A percentile compares a stretch with the other conserved stretches of the same genome.
Evolutionary conservation across 2,888 invertebrate species (phyloP).

Genomic region (Calliopum simillimum): DNA sequence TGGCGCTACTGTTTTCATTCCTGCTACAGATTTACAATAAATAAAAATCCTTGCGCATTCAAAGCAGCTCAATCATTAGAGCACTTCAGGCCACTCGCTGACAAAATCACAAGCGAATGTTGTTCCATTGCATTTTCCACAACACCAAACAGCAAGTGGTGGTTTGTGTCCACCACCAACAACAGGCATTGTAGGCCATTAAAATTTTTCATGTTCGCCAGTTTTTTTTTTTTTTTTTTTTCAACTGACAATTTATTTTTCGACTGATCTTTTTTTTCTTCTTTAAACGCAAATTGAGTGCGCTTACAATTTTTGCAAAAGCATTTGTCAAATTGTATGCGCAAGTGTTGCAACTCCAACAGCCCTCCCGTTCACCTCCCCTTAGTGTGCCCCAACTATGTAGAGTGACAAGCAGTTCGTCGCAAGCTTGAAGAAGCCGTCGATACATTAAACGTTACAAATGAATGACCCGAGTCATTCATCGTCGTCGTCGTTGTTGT

Average conservation of each 20-base stretch:
- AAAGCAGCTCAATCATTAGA: neutral
- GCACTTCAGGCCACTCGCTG: neutral
- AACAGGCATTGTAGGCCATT: slow-evolving; percentile 10
- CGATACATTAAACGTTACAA: slow-evolving; percentile 28
- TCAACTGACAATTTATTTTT: neutral
- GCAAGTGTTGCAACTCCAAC: too few relatives aligned
- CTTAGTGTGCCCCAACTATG: neutral
- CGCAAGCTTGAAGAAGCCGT: neutral
- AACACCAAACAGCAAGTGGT: neutral
- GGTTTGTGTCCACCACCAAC: neutral
- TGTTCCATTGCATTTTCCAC: neutral
- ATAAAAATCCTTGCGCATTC: neutral
- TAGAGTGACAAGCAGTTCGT: neutral
- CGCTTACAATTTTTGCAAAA: slow-evolving; percentile 1
- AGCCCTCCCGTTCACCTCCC: too few relatives aligned
- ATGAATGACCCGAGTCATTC: slow-evolving; percentile 40
- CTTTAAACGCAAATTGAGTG: slow-evolving; percentile 37
- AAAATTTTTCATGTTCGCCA: slow-evolving; percentile 4
- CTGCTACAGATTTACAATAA: neutral
- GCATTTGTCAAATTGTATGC: slow-evolving; percentile 23
- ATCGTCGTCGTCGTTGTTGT: slow-evolving; percentile 18
- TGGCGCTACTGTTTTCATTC: slow-evolving; percentile 27
- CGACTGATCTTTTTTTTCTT: neutral
- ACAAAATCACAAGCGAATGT: neutral
- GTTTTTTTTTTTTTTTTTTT: neutral